These are phyloP conservation scores for Microplitis deprimator DNA, from an alignment of 2,888 invertebrate species.

Conservation along the genomic window DNA sequence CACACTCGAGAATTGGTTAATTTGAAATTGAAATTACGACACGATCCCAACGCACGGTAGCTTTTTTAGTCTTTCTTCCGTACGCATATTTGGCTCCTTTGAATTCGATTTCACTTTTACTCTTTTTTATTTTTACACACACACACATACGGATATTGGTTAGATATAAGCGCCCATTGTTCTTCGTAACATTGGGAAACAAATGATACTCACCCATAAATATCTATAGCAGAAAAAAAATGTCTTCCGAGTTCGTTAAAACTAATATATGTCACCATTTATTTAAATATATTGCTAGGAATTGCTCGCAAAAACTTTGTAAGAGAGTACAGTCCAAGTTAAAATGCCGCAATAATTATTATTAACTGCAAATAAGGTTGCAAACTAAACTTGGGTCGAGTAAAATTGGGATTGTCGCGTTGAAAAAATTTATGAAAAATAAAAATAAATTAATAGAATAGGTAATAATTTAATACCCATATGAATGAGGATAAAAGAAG, in stretches of 20 bases:
- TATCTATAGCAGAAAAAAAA: slow-evolving; percentile 30
- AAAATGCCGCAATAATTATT: not conserved
- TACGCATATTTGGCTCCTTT: slow-evolving; percentile 36
- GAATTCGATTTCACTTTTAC: slow-evolving; percentile 38
- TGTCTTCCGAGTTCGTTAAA: slow-evolving; percentile 63
- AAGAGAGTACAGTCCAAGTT: slow-evolving; percentile 40
- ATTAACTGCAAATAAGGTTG: slow-evolving; percentile 5
- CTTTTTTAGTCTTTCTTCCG: slow-evolving; percentile 25
- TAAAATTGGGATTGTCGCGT: too few species aligned
- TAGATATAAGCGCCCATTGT: slow-evolving; percentile 41
- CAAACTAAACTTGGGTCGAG: not conserved
- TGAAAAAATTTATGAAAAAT: too few species aligned
- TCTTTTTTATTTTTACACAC: slow-evolving; percentile 35
- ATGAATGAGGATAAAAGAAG: not conserved
- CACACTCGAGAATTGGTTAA: slow-evolving; percentile 54
- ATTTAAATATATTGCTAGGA: slow-evolving; percentile 59
- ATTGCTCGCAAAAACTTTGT: slow-evolving; percentile 52
- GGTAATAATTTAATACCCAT: too few species aligned
- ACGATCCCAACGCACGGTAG: slow-evolving; percentile 37
- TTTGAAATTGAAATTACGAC: slow-evolving; percentile 61
- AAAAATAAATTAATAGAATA: too few species aligned
- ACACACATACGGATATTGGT: slow-evolving; percentile 26
- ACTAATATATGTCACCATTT: slow-evolving; percentile 69
- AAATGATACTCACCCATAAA: slow-evolving; percentile 57
- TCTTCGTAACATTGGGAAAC: slow-evolving; percentile 56